Evolutionary conservation across 2,888 invertebrate genomes (phyloP), one percentile per base, ranked within the genome.

Genomic region (Leptopterna dolabrata): DNA sequence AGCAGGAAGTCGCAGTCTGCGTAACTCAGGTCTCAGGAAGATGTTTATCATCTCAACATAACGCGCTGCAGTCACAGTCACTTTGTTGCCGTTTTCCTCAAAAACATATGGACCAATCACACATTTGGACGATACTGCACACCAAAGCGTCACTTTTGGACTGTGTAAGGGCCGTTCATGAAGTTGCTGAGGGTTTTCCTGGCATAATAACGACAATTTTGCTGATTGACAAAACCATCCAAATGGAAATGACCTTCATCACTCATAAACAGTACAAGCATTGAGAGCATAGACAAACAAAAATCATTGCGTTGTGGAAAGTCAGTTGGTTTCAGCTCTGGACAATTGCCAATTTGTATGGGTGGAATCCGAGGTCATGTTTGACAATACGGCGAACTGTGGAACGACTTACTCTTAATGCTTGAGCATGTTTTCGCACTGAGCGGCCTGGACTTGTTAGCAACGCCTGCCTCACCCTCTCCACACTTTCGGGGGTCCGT

Each of bases 351-450:
- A 71, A 71, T 36, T 71, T 71, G 71, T 71, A 71, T 30, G 71
- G 71, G 36, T 71, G 71, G 71, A 71, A 71, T 36, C 36, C 1
- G 30, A 71, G 36, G 30, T 71, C 71, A 71, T 36, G 71, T 71
- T 71, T 55, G n/a, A n/a, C 55, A 55, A 55, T 55, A n/a, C n/a
- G 55, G 55, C 55, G n/a, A 55, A 55, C 9, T 55, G 55, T 55
- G 55, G 55, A 55, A 55, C 19, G n/a, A 55, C 55, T 55, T 55
- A 55, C 1, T 55, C 55, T 55, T 55, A 55, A 55, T 55, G 55
- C 55, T 55, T 55, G 55, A 55, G 55, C n/a, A 16, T 83, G 83
- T 83, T 83, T 71, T 29, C 30, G 71, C 71, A 71, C 71, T 36
- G 71, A 71, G 36, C 29, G 71, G 13, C 6, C 30, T 71, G 71